Conservation (phyloP, 92 coral and sea anemone genomes). For the Anthopleura xanthogrammica region DNA sequence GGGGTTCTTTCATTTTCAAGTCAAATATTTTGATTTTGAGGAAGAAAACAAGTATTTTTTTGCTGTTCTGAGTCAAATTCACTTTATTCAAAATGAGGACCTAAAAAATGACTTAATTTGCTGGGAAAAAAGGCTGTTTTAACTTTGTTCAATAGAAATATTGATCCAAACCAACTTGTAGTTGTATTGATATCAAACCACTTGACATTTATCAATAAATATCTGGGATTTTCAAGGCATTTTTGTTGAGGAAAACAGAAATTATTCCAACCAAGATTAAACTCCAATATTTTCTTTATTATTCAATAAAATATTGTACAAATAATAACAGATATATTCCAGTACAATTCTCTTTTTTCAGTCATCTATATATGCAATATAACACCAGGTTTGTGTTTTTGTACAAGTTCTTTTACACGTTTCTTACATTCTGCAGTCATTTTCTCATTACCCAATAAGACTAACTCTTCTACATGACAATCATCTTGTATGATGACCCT, state of each 20-base stretch:
- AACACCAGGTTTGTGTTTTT: neutral
- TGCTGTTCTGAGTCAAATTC: no score
- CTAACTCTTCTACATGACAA: neutral
- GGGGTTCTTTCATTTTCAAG: no score
- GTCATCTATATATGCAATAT: neutral
- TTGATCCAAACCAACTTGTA: no score
- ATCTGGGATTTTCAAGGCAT: neutral
- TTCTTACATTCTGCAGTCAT: neutral
- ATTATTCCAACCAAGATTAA: neutral
- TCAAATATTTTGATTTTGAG: no score
- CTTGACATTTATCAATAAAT: no score
- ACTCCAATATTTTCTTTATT: neutral
- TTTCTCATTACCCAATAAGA: neutral
- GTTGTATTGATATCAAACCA: no score
- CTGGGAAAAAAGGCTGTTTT: no score
- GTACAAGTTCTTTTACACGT: neutral
- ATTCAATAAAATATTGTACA: neutral
- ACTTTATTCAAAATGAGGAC: no score
- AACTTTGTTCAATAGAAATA: no score
- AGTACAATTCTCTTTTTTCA: neutral
- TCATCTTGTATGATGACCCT: neutral
- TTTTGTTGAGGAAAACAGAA: neutral
- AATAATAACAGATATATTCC: neutral
- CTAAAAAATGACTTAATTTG: no score
- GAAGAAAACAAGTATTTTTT: no score